phyloP scores from a whole-genome alignment of 53 echinoderm and acorn worm genomes.

The Paracentrotus lividus region DNA sequence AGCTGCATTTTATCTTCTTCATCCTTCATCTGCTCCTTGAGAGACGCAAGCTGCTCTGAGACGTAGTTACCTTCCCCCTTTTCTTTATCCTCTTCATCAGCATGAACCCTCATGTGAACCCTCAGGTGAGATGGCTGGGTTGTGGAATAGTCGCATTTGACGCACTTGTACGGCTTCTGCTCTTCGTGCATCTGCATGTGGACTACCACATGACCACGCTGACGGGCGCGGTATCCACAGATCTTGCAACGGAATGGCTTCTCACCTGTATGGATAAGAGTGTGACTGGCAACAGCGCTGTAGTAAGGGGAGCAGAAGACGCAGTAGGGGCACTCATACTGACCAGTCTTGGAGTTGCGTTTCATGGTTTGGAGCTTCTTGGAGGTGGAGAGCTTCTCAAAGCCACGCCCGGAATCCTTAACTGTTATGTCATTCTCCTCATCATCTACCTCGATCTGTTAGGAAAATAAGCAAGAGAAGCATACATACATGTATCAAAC shows the following conservation, averaged over 20 bases:
- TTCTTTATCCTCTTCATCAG: conserved; percentile 78
- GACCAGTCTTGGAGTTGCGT: conserved; percentile 74
- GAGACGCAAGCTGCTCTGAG: conserved; percentile 73
- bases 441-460: conserved; percentile 61
- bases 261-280: conserved; percentile 90
- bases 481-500: background rate
- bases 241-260: conserved; percentile 84
- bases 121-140: conserved; percentile 86
- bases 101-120: conserved; percentile 81
- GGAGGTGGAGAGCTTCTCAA: conserved; percentile 60
- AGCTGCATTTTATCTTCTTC: conserved; percentile 78
- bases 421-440: background rate
- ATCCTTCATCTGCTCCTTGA: conserved; percentile 78
- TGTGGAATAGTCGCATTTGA: conserved; percentile 86
- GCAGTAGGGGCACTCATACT: conserved; percentile 86
- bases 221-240: conserved; percentile 85
- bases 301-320: conserved; percentile 85
- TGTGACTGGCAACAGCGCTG: conserved; percentile 90
- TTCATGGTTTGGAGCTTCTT: conserved; percentile 76
- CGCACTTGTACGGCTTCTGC: conserved; percentile 87
- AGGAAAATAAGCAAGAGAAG: background rate
- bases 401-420: conserved; percentile 56
- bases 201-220: conserved; percentile 88
- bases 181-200: conserved; percentile 95
- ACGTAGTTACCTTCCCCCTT: conserved; percentile 77